A percentile compares a stretch with the other conserved stretches of the same genome.
Evolutionary conservation across 2,888 invertebrate genomes (phyloP).

Genomic region (Parnassius mnemosyne): DNA sequence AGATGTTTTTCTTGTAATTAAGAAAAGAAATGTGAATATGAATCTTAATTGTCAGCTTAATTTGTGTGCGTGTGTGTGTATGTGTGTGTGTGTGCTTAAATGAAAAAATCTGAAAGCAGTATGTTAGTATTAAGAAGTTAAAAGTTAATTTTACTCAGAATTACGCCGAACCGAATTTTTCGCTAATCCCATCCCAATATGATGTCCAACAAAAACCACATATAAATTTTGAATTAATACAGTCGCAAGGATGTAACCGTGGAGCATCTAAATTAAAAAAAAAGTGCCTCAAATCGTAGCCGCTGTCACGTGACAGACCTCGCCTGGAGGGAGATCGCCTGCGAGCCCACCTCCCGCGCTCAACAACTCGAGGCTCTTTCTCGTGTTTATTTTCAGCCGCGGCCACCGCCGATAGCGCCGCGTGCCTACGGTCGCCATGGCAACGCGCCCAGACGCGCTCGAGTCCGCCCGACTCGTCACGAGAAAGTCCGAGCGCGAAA

Average conservation of each 20-base stretch:
- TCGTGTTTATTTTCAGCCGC: constrained; percentile 72
- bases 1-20: not conserved
- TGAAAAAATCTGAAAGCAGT: too few species aligned
- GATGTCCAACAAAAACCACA: too few species aligned
- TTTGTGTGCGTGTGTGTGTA: too few species aligned
- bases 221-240: too few species aligned
- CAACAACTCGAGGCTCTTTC: constrained; percentile 30
- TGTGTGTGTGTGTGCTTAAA: too few species aligned
- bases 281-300: constrained; percentile 16
- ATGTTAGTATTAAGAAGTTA: too few species aligned
- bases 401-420: constrained; percentile 53
- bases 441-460: constrained; percentile 70
- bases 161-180: too few species aligned
- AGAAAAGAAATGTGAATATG: too few species aligned
- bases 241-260: too few species aligned
- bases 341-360: constrained; percentile 14
- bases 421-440: constrained; percentile 64
- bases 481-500: constrained; percentile 45
- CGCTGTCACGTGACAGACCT: constrained; percentile 28
- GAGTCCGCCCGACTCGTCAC: constrained; percentile 47
- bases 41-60: too few species aligned
- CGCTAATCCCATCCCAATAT: too few species aligned
- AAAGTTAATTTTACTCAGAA: too few species aligned
- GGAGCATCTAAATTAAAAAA: not conserved
- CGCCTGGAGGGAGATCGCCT: constrained; percentile 23